Evolutionary conservation across 2,113 vertebrate genomes (phyloP), one percentile per base, ranked within the genome.

Genomic region (Poeciliopsis turrubarensis): DNA sequence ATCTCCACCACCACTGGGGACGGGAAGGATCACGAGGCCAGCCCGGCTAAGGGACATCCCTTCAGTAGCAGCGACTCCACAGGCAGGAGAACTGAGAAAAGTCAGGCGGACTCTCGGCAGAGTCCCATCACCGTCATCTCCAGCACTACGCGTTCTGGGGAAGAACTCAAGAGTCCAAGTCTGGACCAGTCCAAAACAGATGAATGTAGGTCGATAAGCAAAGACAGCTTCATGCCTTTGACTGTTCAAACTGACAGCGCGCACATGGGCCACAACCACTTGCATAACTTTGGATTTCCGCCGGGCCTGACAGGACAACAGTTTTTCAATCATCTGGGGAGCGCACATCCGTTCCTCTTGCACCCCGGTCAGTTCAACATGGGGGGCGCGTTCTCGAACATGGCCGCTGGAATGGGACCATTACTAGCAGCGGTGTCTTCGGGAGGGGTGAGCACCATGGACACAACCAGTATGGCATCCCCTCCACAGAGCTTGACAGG

Each of bases 281-380:
- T 98, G 91, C 95, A 97, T 25, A 96, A 95, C 91, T 96, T 99
- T 37, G 96, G 96, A 80, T 99, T 98, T 91, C 95, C 97, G 27
- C 94, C 96, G 0, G 94, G 95, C 80, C 91, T 99, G 72, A 95
- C 96, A 0, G 94, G 97, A 77, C 97, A 98, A 86, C 98, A 97
- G 93, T 99, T 99, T 94, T 99, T 99, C 92, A 95, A 93, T 90
- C 96, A 97, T 27, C 70, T 97, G 65, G 94, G 96, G 39, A 95
- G 95, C 4, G 95, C 96, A 77, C 97, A 98, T 68, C 97, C 97
- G 5, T 95, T 99, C 69, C 96, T 99, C 75, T 91, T 99, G 85
- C 97, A 99, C 91, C 98, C 98, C 3, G 72, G 97, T 77, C 98
- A 99, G 95, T 98, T 99, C 82, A 96, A 95, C 89, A 97, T 99